phyloP scores from a whole-genome alignment of 2,113 vertebrate species.

The Rallus limicola region DNA sequence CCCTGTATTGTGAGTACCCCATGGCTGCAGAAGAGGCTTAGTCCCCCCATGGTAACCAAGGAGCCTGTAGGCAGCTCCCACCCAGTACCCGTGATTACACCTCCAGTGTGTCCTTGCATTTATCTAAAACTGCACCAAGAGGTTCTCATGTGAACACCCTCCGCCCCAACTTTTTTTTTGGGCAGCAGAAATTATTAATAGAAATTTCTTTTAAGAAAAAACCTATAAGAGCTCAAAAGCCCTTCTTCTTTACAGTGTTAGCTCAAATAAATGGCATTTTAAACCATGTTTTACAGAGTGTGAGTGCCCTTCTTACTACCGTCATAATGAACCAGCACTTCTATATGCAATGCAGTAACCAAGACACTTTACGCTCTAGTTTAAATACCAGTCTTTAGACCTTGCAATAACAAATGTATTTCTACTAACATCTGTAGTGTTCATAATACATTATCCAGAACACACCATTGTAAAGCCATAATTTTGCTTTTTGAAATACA shows the following conservation, averaged over 20 bases:
- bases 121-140: neutral
- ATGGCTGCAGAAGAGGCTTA: neutral
- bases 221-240: neutral
- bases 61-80: neutral
- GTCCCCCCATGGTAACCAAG: neutral
- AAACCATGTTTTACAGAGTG: neutral
- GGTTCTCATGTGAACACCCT: no score
- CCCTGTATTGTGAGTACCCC: fast-evolving
- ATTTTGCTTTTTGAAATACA: neutral
- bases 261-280: neutral
- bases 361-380: neutral
- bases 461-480: neutral
- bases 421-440: neutral
- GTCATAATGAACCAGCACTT: neutral
- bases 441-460: neutral
- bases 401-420: neutral
- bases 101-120: neutral
- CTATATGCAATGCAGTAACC: neutral
- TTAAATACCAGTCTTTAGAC: neutral
- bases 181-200: neutral
- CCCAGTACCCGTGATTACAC: fast-evolving
- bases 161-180: neutral
- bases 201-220: neutral
- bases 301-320: neutral
- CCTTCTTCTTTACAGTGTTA: neutral